Percentiles rank a stretch among this genome's conserved stretches.
Evolutionary conservation across 2,113 vertebrate species (phyloP).

Genomic region (Chlamydotis undulata): DNA sequence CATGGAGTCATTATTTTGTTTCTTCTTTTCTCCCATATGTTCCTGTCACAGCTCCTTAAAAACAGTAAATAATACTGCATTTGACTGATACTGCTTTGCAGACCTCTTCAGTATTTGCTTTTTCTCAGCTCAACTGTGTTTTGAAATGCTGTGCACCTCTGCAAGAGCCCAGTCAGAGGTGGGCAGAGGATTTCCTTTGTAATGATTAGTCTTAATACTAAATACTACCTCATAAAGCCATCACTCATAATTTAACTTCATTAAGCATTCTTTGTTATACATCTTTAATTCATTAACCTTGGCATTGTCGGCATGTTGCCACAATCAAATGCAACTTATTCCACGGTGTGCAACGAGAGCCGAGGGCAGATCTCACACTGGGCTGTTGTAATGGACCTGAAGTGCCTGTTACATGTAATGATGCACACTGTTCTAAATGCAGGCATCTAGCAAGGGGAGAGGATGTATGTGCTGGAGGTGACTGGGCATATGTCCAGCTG

Average conservation of each 20-base stretch:
- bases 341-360: not conserved
- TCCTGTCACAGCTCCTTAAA: not conserved
- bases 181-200: conserved; percentile 12
- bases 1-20: not conserved
- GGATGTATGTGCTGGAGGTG: not conserved
- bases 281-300: conserved; percentile 42
- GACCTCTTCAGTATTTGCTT: not conserved
- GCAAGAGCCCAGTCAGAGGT: not conserved
- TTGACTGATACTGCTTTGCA: not conserved
- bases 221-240: conserved; percentile 35
- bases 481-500: not conserved
- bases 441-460: not conserved
- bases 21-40: not conserved
- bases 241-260: conserved; percentile 11
- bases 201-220: conserved; percentile 12
- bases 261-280: conserved; percentile 23
- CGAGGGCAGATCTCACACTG: not conserved
- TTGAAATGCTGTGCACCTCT: not conserved
- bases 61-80: not conserved
- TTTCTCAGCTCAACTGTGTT: not conserved
- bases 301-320: conserved; percentile 27
- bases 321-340: conserved; percentile 47
- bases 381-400: not conserved
- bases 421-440: not conserved
- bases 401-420: not conserved